Evolutionary conservation across 2,888 invertebrate species (phyloP).

Genomic region (Smittia sp.): DNA sequence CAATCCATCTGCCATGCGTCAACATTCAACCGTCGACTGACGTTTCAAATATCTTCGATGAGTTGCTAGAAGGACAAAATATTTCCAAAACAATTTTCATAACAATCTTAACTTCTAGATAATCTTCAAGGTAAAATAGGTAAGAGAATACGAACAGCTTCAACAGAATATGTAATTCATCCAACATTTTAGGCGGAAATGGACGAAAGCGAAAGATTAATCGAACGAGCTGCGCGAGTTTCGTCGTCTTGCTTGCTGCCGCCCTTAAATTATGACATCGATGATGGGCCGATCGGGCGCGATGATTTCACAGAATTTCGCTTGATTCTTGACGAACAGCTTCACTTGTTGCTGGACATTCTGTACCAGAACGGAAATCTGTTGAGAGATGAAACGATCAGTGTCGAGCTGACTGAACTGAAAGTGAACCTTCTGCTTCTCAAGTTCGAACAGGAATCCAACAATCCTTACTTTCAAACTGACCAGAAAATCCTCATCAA

Average conservation of each 20-base stretch:
- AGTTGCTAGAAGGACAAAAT: no score
- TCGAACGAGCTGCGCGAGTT: neutral
- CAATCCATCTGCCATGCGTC: no score
- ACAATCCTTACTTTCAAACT: neutral
- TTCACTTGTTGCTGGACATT: conserved; percentile 15
- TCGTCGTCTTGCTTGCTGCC: neutral
- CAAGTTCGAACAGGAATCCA: neutral
- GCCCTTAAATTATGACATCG: neutral
- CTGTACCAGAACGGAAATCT: neutral
- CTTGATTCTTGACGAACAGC: neutral
- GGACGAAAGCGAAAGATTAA: neutral
- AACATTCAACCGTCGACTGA: no score
- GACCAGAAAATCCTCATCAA: neutral
- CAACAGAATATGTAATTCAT: no score
- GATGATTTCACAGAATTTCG: conserved; percentile 15
- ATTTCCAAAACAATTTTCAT: no score
- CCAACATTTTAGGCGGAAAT: no score
- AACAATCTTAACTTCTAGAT: no score
- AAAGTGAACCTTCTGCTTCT: neutral
- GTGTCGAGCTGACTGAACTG: neutral
- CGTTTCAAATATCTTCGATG: no score
- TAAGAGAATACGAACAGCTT: no score
- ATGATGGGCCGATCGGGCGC: neutral
- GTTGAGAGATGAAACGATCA: neutral
- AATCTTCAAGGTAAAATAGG: no score